phyloP scores from a whole-genome alignment of 2,113 vertebrate genomes.

The Burhinus oedicnemus region DNA sequence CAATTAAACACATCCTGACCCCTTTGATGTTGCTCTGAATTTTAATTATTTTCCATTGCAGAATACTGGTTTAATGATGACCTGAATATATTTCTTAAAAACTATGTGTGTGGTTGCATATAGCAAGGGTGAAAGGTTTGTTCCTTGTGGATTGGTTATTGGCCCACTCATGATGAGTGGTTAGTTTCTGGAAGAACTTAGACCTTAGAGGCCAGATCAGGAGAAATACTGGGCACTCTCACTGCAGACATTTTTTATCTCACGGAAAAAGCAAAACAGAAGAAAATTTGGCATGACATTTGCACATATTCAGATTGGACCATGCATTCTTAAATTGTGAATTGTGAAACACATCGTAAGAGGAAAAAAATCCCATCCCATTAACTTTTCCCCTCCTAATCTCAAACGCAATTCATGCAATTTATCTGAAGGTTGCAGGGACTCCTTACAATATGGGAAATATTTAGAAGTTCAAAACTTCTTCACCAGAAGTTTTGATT shows the following conservation, averaged over 20 bases:
- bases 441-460: not conserved
- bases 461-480: not conserved
- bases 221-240: not conserved
- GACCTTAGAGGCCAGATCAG: not conserved
- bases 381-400: not conserved
- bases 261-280: not conserved
- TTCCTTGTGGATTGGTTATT: not conserved
- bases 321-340: not conserved
- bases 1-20: not conserved
- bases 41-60: conserved; percentile 18
- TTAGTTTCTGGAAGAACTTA: not conserved
- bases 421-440: not conserved
- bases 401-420: not conserved
- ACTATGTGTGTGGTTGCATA: not conserved
- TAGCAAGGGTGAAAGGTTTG: not conserved
- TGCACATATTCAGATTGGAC: not conserved
- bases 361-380: not conserved
- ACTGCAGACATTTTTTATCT: not conserved
- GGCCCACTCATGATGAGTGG: not conserved
- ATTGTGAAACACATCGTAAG: not conserved
- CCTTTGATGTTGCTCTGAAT: not conserved
- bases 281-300: not conserved
- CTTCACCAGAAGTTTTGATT: not conserved
- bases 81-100: not conserved
- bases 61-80: not conserved